These are phyloP conservation scores for Meteorus sp. DNA, from an alignment of 1,140 invertebrate species.

Conservation along the genomic window DNA sequence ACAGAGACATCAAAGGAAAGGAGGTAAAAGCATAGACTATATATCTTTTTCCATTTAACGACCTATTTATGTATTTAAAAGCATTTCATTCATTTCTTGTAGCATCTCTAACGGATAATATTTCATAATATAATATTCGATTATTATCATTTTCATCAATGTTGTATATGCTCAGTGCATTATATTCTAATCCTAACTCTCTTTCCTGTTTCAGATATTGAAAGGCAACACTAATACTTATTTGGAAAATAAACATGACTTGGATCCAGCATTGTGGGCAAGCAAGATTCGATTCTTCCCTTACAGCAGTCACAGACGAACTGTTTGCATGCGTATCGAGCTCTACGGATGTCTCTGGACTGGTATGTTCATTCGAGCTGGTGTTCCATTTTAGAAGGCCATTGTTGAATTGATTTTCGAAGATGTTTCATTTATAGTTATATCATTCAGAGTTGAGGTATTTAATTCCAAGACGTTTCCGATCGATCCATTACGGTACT, in stretches of 20 bases:
- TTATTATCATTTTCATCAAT: background rate
- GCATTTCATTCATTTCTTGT: background rate
- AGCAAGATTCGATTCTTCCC: slow-evolving; percentile 75
- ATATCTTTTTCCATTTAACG: slow-evolving; percentile 16
- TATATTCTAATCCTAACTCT: slow-evolving; percentile 15
- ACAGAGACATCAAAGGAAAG: slow-evolving; percentile 68
- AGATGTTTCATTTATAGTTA: background rate
- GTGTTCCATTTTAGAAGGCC: too few relatives aligned
- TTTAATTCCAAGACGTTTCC: background rate
- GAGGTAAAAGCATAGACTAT: slow-evolving; percentile 62
- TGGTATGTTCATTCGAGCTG: slow-evolving; percentile 55
- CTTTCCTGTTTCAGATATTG: slow-evolving; percentile 71
- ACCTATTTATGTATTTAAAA: slow-evolving; percentile 16
- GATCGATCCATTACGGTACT: background rate
- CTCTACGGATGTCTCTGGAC: slow-evolving; percentile 74
- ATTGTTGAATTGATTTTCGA: too few relatives aligned
- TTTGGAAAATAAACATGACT: slow-evolving; percentile 72
- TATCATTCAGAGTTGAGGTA: background rate
- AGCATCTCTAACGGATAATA: too few relatives aligned
- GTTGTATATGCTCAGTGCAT: background rate
- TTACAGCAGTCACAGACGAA: slow-evolving; percentile 71
- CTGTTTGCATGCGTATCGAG: slow-evolving; percentile 80
- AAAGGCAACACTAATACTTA: slow-evolving; percentile 89
- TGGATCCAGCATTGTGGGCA: slow-evolving; percentile 74
- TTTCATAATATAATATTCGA: too few relatives aligned